Evolutionary conservation across 92 coral and sea anemone genomes (phyloP).

Genomic region (Phenganax stokvisi): DNA sequence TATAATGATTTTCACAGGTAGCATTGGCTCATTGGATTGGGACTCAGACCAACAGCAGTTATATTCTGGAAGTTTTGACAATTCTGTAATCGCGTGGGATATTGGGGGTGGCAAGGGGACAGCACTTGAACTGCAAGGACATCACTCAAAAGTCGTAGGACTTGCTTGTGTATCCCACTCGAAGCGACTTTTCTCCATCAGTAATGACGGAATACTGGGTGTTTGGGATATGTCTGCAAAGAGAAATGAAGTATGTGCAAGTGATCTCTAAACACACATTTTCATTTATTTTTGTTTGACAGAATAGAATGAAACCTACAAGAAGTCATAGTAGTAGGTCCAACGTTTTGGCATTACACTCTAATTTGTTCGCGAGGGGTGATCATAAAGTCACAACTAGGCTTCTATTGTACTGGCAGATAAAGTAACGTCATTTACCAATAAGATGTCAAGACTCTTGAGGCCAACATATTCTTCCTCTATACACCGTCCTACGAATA

Average conservation of each 20-base stretch:
- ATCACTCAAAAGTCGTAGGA: conserved; percentile 75
- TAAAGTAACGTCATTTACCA: too few species aligned
- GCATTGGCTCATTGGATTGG: conserved; percentile 91
- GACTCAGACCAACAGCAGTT: conserved; percentile 76
- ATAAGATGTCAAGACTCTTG: too few species aligned
- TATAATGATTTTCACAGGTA: conserved; percentile 50
- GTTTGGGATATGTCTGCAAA: conserved; percentile 89
- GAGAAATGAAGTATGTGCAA: conserved; percentile 64
- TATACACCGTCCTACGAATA: too few species aligned
- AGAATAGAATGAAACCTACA: too few species aligned
- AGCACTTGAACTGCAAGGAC: conserved; percentile 97
- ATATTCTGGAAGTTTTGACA: conserved; percentile 96
- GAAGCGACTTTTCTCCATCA: conserved; percentile 76
- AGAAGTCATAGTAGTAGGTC: too few species aligned
- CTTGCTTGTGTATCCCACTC: conserved; percentile 81
- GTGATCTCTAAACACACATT: too few species aligned
- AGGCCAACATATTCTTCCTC: too few species aligned
- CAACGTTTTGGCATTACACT: too few species aligned
- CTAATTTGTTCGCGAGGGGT: too few species aligned
- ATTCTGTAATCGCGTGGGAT: conserved; percentile 92
- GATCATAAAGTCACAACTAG: too few species aligned
- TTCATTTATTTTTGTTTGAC: too few species aligned
- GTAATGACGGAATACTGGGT: conserved; percentile 84
- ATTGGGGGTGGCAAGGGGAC: conserved; percentile 98
- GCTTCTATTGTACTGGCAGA: too few species aligned